These are phyloP conservation scores for Lithophane leautieri DNA, from an alignment of 2,888 invertebrate species.

Conservation along the genomic window DNA sequence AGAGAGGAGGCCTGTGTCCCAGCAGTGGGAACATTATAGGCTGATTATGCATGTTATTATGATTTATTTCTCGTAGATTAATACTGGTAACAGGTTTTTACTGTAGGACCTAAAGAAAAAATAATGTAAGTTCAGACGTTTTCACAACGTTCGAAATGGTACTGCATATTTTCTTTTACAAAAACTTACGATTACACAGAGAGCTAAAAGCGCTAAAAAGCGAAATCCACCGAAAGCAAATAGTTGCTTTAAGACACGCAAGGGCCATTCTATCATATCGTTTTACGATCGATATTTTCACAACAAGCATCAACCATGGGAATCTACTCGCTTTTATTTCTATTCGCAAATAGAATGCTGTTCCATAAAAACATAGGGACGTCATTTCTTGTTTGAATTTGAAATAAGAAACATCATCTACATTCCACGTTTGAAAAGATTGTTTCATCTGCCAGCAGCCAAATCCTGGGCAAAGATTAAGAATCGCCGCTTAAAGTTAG, in stretches of 20 bases:
- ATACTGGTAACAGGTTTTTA: no score
- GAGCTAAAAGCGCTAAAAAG: not conserved
- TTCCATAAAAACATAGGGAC: constrained; percentile 3
- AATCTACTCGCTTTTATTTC: not conserved
- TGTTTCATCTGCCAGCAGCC: constrained; percentile 11
- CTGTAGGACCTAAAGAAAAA: no score
- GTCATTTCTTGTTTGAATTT: constrained; percentile 15
- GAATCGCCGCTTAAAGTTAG: not conserved
- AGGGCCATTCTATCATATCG: not conserved
- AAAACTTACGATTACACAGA: not conserved
- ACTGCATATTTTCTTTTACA: not conserved
- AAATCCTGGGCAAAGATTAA: constrained; percentile 36
- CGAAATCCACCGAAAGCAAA: not conserved
- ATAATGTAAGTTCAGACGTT: no score
- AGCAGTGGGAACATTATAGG: no score
- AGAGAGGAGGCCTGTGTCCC: no score
- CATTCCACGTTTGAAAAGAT: constrained; percentile 39
- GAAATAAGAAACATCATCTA: constrained; percentile 34
- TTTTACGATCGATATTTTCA: constrained; percentile 4
- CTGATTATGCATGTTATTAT: no score
- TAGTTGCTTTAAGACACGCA: not conserved
- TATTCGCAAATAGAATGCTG: not conserved
- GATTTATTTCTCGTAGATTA: no score
- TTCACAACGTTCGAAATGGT: no score
- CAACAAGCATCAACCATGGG: not conserved